Evolutionary conservation across 2,797 vertebrate genomes (phyloP).

Genomic region (Orestias chungarensis): DNA sequence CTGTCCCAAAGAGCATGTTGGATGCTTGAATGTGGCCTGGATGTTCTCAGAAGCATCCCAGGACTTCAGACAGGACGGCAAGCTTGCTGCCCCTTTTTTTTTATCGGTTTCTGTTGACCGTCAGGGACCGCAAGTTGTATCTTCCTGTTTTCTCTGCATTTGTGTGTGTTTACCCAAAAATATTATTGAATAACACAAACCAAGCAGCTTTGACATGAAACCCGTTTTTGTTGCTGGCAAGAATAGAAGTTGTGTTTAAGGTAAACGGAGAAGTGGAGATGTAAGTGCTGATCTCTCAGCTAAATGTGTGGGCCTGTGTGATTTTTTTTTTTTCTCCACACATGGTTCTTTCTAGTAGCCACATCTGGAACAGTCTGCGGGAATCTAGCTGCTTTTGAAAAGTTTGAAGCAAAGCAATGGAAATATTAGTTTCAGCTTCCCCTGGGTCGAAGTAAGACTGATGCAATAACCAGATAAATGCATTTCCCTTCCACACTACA

Average conservation of each 20-base stretch:
- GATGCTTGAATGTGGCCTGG: slow-evolving; percentile 57
- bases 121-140: slow-evolving; percentile 1
- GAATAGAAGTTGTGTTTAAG: not conserved
- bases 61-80: slow-evolving; percentile 45
- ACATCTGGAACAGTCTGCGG: slow-evolving; percentile 25
- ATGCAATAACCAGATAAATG: slow-evolving; percentile 31
- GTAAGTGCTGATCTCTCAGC: slow-evolving; percentile 18
- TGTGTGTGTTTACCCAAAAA: slow-evolving; percentile 16
- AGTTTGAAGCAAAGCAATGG: slow-evolving; percentile 8
- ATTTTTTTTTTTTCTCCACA: not conserved
- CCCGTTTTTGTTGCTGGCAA: slow-evolving; percentile 31
- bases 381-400: not conserved
- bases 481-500: not conserved
- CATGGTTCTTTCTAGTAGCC: slow-evolving; percentile 10
- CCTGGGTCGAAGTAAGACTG: slow-evolving; percentile 3
- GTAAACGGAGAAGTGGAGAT: slow-evolving; percentile 15
- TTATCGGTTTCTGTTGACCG: slow-evolving; percentile 18
- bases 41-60: slow-evolving; percentile 45
- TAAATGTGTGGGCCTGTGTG: slow-evolving; percentile 19
- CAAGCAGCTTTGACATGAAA: slow-evolving; percentile 14
- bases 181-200: slow-evolving; percentile 37
- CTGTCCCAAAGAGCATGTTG: slow-evolving; percentile 41
- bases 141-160: slow-evolving; percentile 23
- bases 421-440: slow-evolving; percentile 23
- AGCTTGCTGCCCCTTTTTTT: slow-evolving; percentile 36